A percentile compares a stretch with the other conserved stretches of the same genome.
Evolutionary conservation across 2,113 vertebrate genomes (phyloP).

Genomic region (Cercopithecus mona): DNA sequence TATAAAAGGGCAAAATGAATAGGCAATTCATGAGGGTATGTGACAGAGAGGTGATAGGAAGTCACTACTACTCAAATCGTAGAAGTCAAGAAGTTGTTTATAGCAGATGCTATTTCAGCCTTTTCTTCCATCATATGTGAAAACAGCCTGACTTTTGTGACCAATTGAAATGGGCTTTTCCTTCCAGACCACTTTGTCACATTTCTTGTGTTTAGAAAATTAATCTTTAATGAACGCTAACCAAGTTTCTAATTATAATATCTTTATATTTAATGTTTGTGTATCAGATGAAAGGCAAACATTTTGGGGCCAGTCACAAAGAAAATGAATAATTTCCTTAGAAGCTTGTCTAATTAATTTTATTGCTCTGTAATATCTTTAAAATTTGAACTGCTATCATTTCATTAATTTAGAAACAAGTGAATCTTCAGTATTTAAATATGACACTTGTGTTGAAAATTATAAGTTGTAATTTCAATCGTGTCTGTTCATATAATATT

Average conservation of each 20-base stretch:
- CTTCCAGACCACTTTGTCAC: conserved; percentile 63
- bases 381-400: conserved; percentile 88
- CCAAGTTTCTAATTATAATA: conserved; percentile 86
- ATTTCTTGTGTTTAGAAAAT: conserved; percentile 81
- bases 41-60: conserved; percentile 67
- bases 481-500: conserved; percentile 60
- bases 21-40: conserved; percentile 55
- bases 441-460: conserved; percentile 78
- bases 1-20: conserved; percentile 72
- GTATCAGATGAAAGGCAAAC: conserved; percentile 91
- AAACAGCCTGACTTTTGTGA: conserved; percentile 19
- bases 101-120: not conserved
- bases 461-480: conserved; percentile 68
- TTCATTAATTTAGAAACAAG: conserved; percentile 93
- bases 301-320: conserved; percentile 88
- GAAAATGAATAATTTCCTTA: conserved; percentile 94
- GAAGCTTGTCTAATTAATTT: conserved; percentile 93
- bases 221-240: conserved; percentile 84
- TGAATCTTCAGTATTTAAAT: conserved; percentile 81
- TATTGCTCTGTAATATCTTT: conserved; percentile 91
- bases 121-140: not conserved
- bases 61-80: not conserved
- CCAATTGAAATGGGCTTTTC: conserved; percentile 16
- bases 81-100: conserved; percentile 41
- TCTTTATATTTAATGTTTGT: conserved; percentile 88